Evolutionary conservation across 2,113 vertebrate species (phyloP).

Genomic region (Eudyptes chrysolophus): DNA sequence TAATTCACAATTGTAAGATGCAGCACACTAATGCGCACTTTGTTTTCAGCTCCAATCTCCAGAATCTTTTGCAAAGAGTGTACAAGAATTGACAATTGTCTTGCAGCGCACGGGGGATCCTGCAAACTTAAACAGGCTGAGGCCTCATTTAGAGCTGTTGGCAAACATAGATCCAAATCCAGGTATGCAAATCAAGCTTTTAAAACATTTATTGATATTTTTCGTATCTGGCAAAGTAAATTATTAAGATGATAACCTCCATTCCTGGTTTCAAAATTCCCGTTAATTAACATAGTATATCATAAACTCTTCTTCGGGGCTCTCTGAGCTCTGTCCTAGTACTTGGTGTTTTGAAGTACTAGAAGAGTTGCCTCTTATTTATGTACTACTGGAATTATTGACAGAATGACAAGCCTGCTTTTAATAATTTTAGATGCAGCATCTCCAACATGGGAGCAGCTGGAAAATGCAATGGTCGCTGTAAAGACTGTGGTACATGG

Average conservation of each 20-base stretch:
- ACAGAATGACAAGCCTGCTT: neutral
- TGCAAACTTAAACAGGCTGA: slow-evolving; percentile 91
- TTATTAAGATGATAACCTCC: neutral
- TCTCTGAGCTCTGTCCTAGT: neutral
- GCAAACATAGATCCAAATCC: slow-evolving; percentile 96
- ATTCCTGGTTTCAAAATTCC: neutral
- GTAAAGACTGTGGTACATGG: slow-evolving; percentile 94
- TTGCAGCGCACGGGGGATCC: slow-evolving; percentile 95
- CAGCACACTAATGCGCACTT: neutral
- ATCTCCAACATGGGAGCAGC: slow-evolving; percentile 90
- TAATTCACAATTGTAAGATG: neutral
- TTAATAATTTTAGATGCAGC: slow-evolving; percentile 81
- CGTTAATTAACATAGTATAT: neutral
- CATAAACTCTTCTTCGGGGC: neutral
- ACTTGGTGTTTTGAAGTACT: neutral
- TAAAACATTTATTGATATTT: neutral
- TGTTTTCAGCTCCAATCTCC: slow-evolving; percentile 89
- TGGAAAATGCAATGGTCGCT: slow-evolving; percentile 92
- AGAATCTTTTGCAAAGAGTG: slow-evolving; percentile 96
- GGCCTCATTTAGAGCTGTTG: slow-evolving; percentile 90
- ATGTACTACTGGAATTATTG: neutral
- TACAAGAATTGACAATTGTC: slow-evolving; percentile 96
- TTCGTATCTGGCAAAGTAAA: neutral
- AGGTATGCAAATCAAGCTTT: slow-evolving; percentile 70
- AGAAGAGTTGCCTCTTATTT: neutral